Percentiles rank a stretch among this genome's conserved stretches.
These are phyloP conservation scores for Zaprionus ornatus DNA, from an alignment of 1,140 invertebrate species.

Conservation along the genomic window DNA sequence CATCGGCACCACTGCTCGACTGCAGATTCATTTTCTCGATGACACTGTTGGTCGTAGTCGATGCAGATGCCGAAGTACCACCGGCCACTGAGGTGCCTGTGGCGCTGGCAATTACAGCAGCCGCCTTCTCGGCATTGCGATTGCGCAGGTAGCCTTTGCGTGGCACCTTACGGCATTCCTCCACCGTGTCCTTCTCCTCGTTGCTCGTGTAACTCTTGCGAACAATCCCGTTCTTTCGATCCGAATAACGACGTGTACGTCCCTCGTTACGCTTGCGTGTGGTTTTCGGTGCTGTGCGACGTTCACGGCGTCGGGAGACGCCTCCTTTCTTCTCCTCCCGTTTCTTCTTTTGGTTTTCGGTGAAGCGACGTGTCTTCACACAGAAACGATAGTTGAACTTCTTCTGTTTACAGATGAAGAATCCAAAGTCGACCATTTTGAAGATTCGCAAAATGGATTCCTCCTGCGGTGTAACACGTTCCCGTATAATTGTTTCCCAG, in stretches of 20 bases:
- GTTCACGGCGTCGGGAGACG: conserved; percentile 70
- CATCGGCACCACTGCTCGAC: conserved; percentile 79
- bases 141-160: conserved; percentile 81
- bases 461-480: conserved; percentile 86
- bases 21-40: conserved; percentile 77
- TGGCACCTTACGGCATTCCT: conserved; percentile 75
- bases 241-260: conserved; percentile 84
- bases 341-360: conserved; percentile 87
- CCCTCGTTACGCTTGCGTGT: conserved; percentile 83
- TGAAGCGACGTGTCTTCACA: conserved; percentile 84
- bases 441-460: conserved; percentile 88
- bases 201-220: conserved; percentile 83
- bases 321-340: conserved; percentile 85
- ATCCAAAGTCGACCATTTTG: conserved; percentile 90
- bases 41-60: conserved; percentile 77
- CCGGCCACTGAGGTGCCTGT: conserved; percentile 67
- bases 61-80: conserved; percentile 73
- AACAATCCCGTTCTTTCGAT: conserved; percentile 79
- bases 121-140: conserved; percentile 77
- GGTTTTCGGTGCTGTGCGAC: conserved; percentile 74
- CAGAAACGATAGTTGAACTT: conserved; percentile 83
- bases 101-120: conserved; percentile 61
- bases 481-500: conserved; percentile 87
- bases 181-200: conserved; percentile 81
- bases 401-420: conserved; percentile 83